Evolutionary conservation across 37 sponge, comb jelly and placozoan genomes (phyloP).

Genomic region (Aphrocallistes beatrix): DNA sequence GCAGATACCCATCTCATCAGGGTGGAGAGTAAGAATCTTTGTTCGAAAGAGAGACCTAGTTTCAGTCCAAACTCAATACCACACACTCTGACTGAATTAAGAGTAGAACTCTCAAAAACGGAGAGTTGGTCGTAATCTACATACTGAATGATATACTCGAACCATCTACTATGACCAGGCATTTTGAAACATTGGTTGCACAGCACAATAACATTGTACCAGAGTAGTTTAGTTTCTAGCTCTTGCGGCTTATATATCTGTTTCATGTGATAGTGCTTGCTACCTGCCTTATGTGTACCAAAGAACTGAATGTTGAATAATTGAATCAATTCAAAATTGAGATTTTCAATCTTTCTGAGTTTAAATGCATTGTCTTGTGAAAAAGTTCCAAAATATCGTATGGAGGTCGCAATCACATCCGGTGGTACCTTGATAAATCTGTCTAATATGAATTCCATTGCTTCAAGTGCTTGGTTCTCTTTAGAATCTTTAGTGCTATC

Average conservation of each 20-base stretch:
- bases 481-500: neutral
- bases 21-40: neutral
- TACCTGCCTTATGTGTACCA: neutral
- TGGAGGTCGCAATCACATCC: neutral
- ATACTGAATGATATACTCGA: neutral
- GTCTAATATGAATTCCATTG: neutral
- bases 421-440: neutral
- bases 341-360: neutral
- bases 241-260: neutral
- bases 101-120: neutral
- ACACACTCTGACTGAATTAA: neutral
- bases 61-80: neutral
- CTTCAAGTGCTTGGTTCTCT: neutral
- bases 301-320: neutral
- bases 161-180: neutral
- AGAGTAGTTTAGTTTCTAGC: neutral
- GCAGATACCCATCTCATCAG: neutral
- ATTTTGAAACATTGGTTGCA: neutral
- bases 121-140: slow-evolving; percentile 1
- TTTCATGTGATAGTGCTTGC: neutral
- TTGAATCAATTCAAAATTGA: neutral
- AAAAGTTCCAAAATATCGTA: neutral
- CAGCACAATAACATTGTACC: neutral
- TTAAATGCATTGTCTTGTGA: neutral
- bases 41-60: neutral